Conservation (phyloP, 2,797 vertebrate species). For the Alcedo atthis region DNA sequence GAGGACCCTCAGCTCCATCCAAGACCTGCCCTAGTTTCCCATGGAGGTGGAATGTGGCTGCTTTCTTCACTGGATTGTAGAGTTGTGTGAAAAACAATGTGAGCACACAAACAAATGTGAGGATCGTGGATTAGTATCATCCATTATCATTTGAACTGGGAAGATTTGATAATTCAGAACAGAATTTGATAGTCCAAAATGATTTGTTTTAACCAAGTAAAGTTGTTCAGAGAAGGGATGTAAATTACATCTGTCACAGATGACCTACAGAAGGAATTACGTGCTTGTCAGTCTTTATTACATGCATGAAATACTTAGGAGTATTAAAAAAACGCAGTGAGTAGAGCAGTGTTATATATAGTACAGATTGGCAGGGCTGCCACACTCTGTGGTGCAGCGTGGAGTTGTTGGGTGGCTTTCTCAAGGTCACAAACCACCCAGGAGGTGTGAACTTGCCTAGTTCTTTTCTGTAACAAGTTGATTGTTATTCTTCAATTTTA, state of each 20-base stretch:
- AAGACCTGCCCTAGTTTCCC: not conserved
- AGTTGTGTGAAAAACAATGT: not conserved
- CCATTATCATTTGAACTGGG: not conserved
- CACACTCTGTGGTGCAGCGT: fast-evolving
- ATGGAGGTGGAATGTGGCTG: not conserved
- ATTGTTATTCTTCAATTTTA: not conserved
- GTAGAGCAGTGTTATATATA: not conserved
- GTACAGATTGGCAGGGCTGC: not conserved
- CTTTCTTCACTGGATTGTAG: not conserved
- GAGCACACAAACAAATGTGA: not conserved
- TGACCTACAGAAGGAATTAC: not conserved
- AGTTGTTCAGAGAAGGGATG: not conserved
- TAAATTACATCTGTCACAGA: not conserved
- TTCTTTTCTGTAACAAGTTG: not conserved
- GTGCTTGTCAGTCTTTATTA: not conserved
- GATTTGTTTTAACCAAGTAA: not conserved
- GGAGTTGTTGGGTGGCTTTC: not conserved
- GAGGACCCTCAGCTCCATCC: not conserved
- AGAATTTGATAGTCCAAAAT: not conserved
- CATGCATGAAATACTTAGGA: not conserved
- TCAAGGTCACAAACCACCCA: not conserved
- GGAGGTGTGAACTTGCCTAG: not conserved
- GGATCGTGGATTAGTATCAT: fast-evolving
- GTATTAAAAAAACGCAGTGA: not conserved
- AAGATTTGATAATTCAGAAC: not conserved